Percentiles rank a stretch among this genome's conserved stretches.
Evolutionary conservation across 2,113 vertebrate species (phyloP).

Genomic region (Heptranchias perlo): DNA sequence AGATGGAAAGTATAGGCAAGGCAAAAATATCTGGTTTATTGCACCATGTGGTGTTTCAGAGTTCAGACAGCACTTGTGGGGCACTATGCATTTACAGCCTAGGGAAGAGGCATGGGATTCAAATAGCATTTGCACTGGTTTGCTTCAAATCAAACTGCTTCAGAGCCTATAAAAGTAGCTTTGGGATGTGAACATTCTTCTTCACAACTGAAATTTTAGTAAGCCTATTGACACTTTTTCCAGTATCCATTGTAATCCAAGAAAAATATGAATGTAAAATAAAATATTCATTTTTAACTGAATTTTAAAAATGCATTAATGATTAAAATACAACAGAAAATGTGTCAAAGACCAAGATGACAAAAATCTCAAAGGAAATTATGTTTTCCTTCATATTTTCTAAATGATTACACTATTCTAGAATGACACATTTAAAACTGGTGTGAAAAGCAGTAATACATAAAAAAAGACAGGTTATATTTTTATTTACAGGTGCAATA

Average conservation of each 20-base stretch:
- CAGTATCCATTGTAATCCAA: not conserved
- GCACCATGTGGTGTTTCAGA: not conserved
- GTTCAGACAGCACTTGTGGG: not conserved
- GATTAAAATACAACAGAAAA: not conserved
- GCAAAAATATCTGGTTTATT: not conserved
- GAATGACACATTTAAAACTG: not conserved
- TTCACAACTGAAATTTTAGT: not conserved
- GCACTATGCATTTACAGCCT: not conserved
- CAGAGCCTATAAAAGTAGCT: not conserved
- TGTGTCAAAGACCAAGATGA: not conserved
- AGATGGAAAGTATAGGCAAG: not conserved
- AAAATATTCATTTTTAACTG: not conserved
- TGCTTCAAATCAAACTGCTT: slow-evolving; percentile 20
- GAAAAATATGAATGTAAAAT: not conserved
- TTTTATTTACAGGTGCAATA: slow-evolving; percentile 4
- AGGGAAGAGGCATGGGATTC: not conserved
- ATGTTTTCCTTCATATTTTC: not conserved
- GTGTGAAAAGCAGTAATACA: not conserved
- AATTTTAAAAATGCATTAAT: not conserved
- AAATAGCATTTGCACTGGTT: not conserved
- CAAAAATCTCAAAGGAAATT: not conserved
- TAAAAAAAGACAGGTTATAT: not conserved
- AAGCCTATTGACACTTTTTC: not conserved
- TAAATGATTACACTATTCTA: not conserved
- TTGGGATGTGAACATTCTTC: not conserved